A percentile compares a stretch with the other conserved stretches of the same genome.
These are phyloP conservation scores for Corbicula japonica DNA, from an alignment of 2,888 invertebrate genomes.

Conservation along the genomic window DNA sequence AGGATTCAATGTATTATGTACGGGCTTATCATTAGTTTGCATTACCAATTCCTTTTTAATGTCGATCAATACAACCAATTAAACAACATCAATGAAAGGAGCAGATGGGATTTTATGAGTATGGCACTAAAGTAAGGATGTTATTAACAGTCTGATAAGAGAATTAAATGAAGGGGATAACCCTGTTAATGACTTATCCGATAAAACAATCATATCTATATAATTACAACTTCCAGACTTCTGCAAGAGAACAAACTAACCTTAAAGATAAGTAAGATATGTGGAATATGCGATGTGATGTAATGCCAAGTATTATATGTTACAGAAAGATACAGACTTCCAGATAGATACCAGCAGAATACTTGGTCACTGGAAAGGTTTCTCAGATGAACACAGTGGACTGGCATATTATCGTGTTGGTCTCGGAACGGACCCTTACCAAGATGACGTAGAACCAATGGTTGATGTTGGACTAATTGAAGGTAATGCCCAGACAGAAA, in stretches of 20 bases:
- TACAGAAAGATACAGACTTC: slow-evolving; percentile 49
- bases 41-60: not conserved
- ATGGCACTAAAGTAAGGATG: not conserved
- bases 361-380: slow-evolving; percentile 63
- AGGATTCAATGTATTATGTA: not conserved
- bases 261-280: too few species aligned
- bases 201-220: not conserved
- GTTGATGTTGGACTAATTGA: slow-evolving; percentile 58
- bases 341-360: slow-evolving; percentile 34
- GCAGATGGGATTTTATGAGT: not conserved
- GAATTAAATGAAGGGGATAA: too few species aligned
- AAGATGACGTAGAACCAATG: slow-evolving; percentile 50
- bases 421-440: slow-evolving; percentile 57
- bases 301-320: not conserved
- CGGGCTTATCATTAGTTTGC: not conserved
- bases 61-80: not conserved
- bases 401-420: slow-evolving; percentile 62
- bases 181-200: not conserved
- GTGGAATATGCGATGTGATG: too few species aligned
- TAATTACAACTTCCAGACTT: not conserved
- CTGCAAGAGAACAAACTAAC: too few species aligned
- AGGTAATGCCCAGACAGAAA: slow-evolving; percentile 41
- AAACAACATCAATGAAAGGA: not conserved
- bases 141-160: too few species aligned
- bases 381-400: slow-evolving; percentile 67